Evolutionary conservation across 2,888 invertebrate species (phyloP).

Genomic region (Brachylomia viminalis): DNA sequence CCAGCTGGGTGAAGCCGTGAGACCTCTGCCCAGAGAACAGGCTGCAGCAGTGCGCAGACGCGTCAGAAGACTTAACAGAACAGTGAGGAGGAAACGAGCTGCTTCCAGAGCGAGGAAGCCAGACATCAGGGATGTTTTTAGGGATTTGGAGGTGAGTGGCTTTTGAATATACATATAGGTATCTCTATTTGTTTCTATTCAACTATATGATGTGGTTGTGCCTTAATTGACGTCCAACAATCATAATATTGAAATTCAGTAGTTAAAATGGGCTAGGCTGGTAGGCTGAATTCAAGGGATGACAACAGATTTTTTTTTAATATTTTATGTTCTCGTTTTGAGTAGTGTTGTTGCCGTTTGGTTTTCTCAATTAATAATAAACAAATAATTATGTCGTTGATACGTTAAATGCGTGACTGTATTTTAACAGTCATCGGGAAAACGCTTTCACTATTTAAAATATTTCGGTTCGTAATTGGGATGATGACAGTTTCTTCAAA

Average conservation of each 20-base stretch:
- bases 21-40: conserved; percentile 92
- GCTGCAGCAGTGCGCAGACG: conserved; percentile 94
- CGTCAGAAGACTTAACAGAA: conserved; percentile 94
- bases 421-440: background rate
- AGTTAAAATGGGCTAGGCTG: background rate
- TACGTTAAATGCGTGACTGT: background rate
- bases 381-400: too few relatives aligned
- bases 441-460: background rate
- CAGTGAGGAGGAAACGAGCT: conserved; percentile 91
- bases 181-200: background rate
- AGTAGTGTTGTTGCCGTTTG: background rate
- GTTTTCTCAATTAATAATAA: background rate
- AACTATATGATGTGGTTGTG: background rate
- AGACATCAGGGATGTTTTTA: conserved; percentile 95
- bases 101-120: conserved; percentile 92
- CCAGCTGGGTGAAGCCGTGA: conserved; percentile 91
- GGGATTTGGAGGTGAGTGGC: conserved; percentile 93
- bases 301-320: background rate
- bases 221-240: background rate
- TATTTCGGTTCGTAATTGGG: background rate
- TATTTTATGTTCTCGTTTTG: background rate
- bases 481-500: conserved; percentile 28
- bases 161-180: background rate
- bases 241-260: background rate
- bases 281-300: background rate